A percentile compares a stretch with the other conserved stretches of the same genome.
Evolutionary conservation across 2,797 vertebrate genomes (phyloP).

Genomic region (Neostethus bicornis): DNA sequence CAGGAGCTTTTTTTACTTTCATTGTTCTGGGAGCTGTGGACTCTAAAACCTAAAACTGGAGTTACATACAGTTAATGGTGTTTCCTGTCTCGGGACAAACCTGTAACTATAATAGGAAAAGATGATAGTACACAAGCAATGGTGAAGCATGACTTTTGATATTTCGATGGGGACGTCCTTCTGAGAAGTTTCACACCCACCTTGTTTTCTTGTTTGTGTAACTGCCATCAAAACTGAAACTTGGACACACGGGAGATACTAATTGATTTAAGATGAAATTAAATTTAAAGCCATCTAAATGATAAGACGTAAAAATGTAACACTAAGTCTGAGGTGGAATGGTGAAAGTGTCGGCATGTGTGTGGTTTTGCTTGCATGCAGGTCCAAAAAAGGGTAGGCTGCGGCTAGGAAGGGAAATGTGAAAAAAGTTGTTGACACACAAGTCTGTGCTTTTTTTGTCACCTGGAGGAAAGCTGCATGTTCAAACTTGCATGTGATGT

Average conservation of each 20-base stretch:
- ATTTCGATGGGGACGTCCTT: constrained; percentile 6
- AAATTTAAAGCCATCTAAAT: neutral
- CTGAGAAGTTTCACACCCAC: neutral
- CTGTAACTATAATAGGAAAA: constrained; percentile 11
- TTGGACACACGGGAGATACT: neutral
- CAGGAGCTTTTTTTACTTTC: constrained; percentile 2
- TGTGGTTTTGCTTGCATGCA: constrained; percentile 64
- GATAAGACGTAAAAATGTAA: constrained; percentile 1
- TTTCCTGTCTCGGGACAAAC: constrained; percentile 19
- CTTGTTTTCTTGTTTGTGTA: neutral
- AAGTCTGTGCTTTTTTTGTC: constrained; percentile 63
- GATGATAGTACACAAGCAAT: constrained; percentile 12
- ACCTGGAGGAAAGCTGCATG: constrained; percentile 60
- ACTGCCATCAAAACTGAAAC: neutral
- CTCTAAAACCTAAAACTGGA: constrained; percentile 4
- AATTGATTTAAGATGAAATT: neutral
- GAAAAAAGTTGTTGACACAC: constrained; percentile 58
- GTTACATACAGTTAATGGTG: constrained; percentile 10
- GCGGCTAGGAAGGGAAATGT: constrained; percentile 60
- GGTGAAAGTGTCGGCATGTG: constrained; percentile 1
- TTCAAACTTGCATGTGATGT: constrained; percentile 62
- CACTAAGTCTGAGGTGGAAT: neutral
- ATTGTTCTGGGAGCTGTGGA: neutral
- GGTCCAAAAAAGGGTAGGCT: constrained; percentile 54
- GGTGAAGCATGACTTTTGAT: neutral